These are phyloP conservation scores for Drosophila greeni DNA, from an alignment of 2,888 invertebrate genomes.

Conservation along the genomic window DNA sequence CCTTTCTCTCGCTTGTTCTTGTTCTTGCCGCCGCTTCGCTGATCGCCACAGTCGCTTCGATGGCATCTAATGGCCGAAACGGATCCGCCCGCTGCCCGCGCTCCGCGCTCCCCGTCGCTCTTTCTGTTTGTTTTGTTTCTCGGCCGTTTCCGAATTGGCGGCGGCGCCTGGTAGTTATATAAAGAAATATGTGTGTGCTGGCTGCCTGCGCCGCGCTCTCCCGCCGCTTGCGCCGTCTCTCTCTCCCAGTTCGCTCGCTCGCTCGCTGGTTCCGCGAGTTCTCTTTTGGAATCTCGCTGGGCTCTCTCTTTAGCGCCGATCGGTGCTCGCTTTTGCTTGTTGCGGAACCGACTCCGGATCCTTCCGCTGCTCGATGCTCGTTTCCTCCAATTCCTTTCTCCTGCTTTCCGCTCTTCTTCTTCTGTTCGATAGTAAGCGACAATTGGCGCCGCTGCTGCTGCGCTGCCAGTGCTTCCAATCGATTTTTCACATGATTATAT, in stretches of 20 bases:
- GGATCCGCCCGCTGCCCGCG: slow-evolving; percentile 18
- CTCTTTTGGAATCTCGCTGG: not conserved
- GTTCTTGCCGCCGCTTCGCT: slow-evolving; percentile 23
- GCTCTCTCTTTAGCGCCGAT: slow-evolving; percentile 2
- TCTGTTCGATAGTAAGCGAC: slow-evolving; percentile 67
- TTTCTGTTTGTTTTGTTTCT: slow-evolving; percentile 50
- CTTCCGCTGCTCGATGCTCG: slow-evolving; percentile 10
- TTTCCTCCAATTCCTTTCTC: slow-evolving; percentile 17
- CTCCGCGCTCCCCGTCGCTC: slow-evolving; percentile 14
- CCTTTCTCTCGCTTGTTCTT: slow-evolving; percentile 3
- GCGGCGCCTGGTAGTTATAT: slow-evolving; percentile 36
- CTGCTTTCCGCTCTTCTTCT: slow-evolving; percentile 64
- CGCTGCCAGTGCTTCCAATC: slow-evolving; percentile 73
- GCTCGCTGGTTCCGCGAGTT: not conserved
- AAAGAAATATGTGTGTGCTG: slow-evolving; percentile 44
- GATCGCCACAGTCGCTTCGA: slow-evolving; percentile 49
- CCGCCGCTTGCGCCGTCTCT: slow-evolving; percentile 35
- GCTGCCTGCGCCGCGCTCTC: slow-evolving; percentile 37
- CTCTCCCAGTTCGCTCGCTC: slow-evolving; percentile 41
- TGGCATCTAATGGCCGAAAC: slow-evolving; percentile 65
- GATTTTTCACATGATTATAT: slow-evolving; percentile 77
- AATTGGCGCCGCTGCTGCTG: slow-evolving; percentile 63
- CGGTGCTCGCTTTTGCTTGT: slow-evolving; percentile 32
- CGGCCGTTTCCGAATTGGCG: slow-evolving; percentile 48
- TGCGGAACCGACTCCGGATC: slow-evolving; percentile 8